Evolutionary conservation across 2,113 vertebrate species (phyloP).

Genomic region (Mystacornis crossleyi): DNA sequence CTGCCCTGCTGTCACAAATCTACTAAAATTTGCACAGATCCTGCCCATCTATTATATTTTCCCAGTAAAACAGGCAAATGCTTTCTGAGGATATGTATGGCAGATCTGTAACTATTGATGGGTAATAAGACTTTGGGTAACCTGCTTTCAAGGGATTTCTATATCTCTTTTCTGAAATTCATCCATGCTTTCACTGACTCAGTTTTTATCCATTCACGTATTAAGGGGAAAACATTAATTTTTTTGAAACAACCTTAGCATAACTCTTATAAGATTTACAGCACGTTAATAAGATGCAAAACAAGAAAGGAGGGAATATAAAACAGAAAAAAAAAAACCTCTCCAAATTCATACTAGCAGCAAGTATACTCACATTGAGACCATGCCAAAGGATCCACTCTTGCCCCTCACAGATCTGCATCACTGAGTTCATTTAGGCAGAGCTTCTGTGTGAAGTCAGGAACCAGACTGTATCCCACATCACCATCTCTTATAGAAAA

Average conservation of each 20-base stretch:
- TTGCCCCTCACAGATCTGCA: background rate
- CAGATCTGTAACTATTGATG: background rate
- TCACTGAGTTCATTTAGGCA: background rate
- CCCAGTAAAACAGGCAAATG: background rate
- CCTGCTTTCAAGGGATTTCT: background rate
- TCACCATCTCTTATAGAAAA: background rate
- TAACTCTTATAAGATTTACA: background rate
- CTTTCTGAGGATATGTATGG: background rate
- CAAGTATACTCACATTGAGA: background rate
- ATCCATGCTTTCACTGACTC: background rate
- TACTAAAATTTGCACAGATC: background rate
- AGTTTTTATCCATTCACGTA: background rate
- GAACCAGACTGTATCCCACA: background rate
- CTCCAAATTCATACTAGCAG: background rate
- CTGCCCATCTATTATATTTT: background rate
- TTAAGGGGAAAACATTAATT: fast-evolving
- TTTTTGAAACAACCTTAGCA: background rate
- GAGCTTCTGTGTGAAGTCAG: background rate
- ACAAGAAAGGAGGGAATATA: background rate
- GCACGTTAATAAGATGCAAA: background rate
- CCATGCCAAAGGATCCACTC: background rate
- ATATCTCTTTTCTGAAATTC: background rate
- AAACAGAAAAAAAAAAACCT: background rate
- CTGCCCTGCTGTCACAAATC: background rate
- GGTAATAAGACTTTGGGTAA: background rate